Evolutionary conservation across 1,140 invertebrate species (phyloP).

Genomic region (Drosophila triauraria): DNA sequence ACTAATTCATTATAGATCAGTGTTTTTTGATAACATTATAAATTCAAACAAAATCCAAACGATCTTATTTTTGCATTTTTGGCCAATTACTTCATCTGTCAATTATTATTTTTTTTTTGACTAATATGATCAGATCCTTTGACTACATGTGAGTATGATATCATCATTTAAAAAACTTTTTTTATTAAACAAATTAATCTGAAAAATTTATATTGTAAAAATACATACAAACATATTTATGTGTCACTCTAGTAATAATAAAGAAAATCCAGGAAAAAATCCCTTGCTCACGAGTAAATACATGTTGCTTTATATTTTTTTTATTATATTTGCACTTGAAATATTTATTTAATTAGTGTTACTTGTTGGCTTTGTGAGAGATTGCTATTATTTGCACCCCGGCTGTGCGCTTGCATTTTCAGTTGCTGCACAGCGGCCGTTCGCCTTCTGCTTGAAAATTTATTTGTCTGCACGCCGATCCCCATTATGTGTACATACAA

Average conservation of each 20-base stretch:
- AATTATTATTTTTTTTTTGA: too few relatives aligned
- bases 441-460: slow-evolving; percentile 68
- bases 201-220: not conserved
- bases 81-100: too few relatives aligned
- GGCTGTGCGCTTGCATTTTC: slow-evolving; percentile 33
- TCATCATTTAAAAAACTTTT: too few relatives aligned
- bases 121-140: not conserved
- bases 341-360: slow-evolving; percentile 18
- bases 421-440: slow-evolving; percentile 40
- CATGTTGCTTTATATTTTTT: not conserved
- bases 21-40: too few relatives aligned
- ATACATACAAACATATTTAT: not conserved
- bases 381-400: slow-evolving; percentile 3
- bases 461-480: slow-evolving; percentile 77
- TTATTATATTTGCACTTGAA: not conserved
- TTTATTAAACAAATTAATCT: not conserved
- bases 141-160: not conserved
- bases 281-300: slow-evolving; percentile 2
- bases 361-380: not conserved
- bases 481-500: slow-evolving; percentile 51
- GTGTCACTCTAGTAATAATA: not conserved
- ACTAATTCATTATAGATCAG: too few relatives aligned
- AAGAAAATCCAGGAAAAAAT: not conserved
- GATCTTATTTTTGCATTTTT: too few relatives aligned
- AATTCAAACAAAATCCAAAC: too few relatives aligned